Evolutionary conservation across 2,888 invertebrate species (phyloP).

Genomic region (Drosophila kanekoi): DNA sequence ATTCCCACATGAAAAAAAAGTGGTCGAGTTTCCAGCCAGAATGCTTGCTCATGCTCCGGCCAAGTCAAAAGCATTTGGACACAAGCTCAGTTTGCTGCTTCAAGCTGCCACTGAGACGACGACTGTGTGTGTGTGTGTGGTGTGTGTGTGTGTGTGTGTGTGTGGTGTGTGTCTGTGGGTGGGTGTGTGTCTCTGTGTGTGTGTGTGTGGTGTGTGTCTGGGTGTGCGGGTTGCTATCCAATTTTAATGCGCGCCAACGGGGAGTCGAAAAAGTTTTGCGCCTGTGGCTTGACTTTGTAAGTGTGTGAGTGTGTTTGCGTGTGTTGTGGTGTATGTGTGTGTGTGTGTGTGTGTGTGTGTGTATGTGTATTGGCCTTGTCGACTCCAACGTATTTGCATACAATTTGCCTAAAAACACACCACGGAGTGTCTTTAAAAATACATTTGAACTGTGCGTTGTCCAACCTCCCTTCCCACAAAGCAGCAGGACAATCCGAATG

Average conservation of each 20-base stretch:
- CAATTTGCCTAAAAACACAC: slow-evolving; percentile 80
- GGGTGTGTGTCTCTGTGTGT: background rate
- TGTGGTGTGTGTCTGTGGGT: background rate
- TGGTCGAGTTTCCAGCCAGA: slow-evolving; percentile 15
- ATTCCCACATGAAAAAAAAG: slow-evolving; percentile 35
- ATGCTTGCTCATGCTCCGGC: background rate
- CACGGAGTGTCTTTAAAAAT: slow-evolving; percentile 78
- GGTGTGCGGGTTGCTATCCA: slow-evolving; percentile 66
- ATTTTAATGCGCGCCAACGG: slow-evolving; percentile 63
- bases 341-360: slow-evolving; percentile 30
- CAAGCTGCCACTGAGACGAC: slow-evolving; percentile 3
- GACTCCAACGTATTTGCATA: slow-evolving; percentile 69
- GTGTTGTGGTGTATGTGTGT: slow-evolving; percentile 15
- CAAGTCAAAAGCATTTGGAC: slow-evolving; percentile 36
- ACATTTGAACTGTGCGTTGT: slow-evolving; percentile 65
- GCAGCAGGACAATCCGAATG: background rate
- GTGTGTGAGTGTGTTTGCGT: slow-evolving; percentile 13
- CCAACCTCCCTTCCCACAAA: background rate
- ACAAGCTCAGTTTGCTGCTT: slow-evolving; percentile 2
- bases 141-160: background rate
- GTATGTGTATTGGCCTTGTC: slow-evolving; percentile 36
- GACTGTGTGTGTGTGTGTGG: background rate
- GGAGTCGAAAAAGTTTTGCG: slow-evolving; percentile 41
- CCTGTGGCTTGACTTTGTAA: slow-evolving; percentile 46
- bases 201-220: background rate